Conservation (phyloP, 1,140 invertebrate genomes). For the Cherax quadricarinatus region DNA sequence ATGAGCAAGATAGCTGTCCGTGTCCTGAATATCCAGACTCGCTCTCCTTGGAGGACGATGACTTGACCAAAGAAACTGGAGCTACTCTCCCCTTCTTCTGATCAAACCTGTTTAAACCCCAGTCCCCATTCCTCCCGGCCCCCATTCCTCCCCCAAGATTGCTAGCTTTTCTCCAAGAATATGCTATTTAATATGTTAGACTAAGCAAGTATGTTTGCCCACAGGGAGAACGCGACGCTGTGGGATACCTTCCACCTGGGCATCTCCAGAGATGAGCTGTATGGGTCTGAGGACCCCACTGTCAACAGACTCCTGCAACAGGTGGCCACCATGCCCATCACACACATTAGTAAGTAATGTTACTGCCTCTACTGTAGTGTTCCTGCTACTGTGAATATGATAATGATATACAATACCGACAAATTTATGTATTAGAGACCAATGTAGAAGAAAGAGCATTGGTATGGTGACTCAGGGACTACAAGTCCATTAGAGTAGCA, state of each 20-base stretch:
- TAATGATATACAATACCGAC: background rate
- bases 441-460: background rate
- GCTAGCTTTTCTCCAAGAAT: too few relatives aligned
- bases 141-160: too few relatives aligned
- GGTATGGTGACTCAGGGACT: background rate
- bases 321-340: constrained; percentile 40
- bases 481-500: background rate
- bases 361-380: background rate
- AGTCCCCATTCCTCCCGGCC: too few relatives aligned
- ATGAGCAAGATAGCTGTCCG: too few relatives aligned
- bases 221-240: constrained; percentile 55
- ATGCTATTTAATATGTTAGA: too few relatives aligned
- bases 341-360: constrained; percentile 53
- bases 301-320: constrained; percentile 53
- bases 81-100: too few relatives aligned
- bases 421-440: too few relatives aligned
- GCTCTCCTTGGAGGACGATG: too few relatives aligned
- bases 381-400: background rate
- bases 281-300: constrained; percentile 42
- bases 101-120: too few relatives aligned
- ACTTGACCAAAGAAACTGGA: too few relatives aligned
- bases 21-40: too few relatives aligned
- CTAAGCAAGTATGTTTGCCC: background rate
- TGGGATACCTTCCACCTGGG: constrained; percentile 65
- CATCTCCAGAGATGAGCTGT: constrained; percentile 57